These are phyloP conservation scores for Menidia beryllina DNA, from an alignment of 2,113 vertebrate genomes.

Conservation along the genomic window DNA sequence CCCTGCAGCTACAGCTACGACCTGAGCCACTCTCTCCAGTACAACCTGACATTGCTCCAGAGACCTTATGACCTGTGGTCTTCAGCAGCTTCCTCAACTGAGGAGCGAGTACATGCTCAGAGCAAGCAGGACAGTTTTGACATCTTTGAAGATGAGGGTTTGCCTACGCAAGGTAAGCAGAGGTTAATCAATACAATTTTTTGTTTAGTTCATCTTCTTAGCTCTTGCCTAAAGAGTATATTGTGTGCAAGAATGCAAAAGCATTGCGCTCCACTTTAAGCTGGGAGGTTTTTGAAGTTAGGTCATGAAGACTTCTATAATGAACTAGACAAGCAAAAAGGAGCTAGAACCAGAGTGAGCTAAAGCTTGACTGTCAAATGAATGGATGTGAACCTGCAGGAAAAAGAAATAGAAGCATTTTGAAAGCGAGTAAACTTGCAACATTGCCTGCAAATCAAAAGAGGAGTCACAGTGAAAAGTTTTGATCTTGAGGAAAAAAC, in stretches of 20 bases:
- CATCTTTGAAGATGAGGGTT: constrained; percentile 98
- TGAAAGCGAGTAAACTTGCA: no score
- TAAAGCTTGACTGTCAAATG: not conserved
- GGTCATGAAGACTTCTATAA: not conserved
- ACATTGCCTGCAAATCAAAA: no score
- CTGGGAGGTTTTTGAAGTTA: not conserved
- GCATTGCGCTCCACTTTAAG: not conserved
- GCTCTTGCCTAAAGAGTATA: not conserved
- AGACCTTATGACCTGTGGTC: constrained; percentile 86
- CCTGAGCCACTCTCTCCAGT: constrained; percentile 96
- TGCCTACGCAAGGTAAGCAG: constrained; percentile 86
- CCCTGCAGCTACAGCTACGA: constrained; percentile 95
- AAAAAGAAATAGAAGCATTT: not conserved
- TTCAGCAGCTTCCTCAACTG: constrained; percentile 12
- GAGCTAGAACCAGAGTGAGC: not conserved
- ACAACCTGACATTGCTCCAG: constrained; percentile 91
- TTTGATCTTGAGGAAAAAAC: no score
- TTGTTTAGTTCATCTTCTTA: not conserved
- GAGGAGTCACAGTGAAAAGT: no score
- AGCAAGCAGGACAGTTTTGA: constrained; percentile 92
- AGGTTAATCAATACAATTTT: not conserved
- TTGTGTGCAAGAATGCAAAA: not conserved
- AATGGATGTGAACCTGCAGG: not conserved
- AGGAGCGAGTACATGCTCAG: constrained; percentile 82
- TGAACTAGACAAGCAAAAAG: not conserved